These are phyloP conservation scores for Phylloscopus trochilus DNA, from an alignment of 2,113 vertebrate species.

Conservation along the genomic window DNA sequence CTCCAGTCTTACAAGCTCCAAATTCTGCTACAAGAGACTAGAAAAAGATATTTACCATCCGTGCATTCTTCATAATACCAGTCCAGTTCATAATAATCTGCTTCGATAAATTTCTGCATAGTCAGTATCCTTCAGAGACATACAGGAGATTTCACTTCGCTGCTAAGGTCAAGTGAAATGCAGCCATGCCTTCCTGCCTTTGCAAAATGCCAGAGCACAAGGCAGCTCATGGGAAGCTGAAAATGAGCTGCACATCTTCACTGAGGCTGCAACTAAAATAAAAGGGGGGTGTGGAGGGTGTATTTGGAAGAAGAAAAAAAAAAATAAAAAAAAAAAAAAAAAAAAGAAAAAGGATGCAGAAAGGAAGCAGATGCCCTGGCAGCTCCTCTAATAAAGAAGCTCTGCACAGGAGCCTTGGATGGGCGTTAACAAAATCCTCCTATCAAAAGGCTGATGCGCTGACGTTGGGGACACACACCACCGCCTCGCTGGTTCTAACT, in stretches of 20 bases:
- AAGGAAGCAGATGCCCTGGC: constrained; percentile 48
- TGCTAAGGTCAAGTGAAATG: constrained; percentile 75
- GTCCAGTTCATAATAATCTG: constrained; percentile 97
- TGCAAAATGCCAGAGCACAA: background rate
- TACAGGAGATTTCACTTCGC: constrained; percentile 50
- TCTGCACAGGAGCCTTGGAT: constrained; percentile 58
- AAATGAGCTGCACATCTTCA: constrained; percentile 66
- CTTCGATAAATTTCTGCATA: constrained; percentile 98
- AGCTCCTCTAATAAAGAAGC: constrained; percentile 63
- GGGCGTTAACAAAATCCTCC: constrained; percentile 75
- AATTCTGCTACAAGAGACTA: background rate
- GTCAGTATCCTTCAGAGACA: constrained; percentile 76
- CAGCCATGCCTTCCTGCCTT: constrained; percentile 73
- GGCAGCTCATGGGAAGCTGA: background rate
- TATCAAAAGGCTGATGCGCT: constrained; percentile 71
- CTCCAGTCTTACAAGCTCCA: background rate
- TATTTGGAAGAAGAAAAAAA: background rate
- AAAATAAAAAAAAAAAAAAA: background rate
- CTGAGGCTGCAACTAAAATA: background rate
- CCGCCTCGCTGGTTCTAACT: constrained; percentile 63
- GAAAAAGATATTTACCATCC: constrained; percentile 85
- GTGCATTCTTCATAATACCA: constrained; percentile 99
- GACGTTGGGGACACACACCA: constrained; percentile 76
- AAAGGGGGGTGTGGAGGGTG: background rate
- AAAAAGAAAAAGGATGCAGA: background rate